phyloP scores from a whole-genome alignment of 1,140 invertebrate species.

The Glomeris maerens region DNA sequence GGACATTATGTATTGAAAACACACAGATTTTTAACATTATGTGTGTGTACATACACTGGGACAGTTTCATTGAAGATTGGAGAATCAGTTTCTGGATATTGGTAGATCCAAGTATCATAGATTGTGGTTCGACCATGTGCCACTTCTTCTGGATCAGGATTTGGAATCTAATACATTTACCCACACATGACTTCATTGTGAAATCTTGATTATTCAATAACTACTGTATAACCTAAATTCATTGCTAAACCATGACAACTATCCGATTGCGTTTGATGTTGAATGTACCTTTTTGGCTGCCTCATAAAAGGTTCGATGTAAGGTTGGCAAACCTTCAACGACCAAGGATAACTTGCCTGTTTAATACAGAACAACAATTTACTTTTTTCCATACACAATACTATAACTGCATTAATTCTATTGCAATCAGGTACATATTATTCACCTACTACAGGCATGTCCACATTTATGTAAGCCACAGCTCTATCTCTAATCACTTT shows the following conservation, averaged over 20 bases:
- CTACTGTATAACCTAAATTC: too few species aligned
- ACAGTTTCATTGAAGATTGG: too few species aligned
- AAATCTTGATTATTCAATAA: too few species aligned
- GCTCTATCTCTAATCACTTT: conserved; percentile 21
- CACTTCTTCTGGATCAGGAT: not conserved
- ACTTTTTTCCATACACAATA: not conserved
- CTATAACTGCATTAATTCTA: not conserved
- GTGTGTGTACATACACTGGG: too few species aligned
- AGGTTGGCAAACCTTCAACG: not conserved
- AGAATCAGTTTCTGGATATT: too few species aligned
- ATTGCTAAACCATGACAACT: not conserved
- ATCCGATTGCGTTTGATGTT: too few species aligned
- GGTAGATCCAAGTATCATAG: conserved; percentile 1
- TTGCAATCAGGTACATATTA: not conserved
- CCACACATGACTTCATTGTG: too few species aligned
- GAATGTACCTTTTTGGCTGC: not conserved
- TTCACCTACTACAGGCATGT: conserved; percentile 19
- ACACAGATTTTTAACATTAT: too few species aligned
- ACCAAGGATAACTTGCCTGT: not conserved
- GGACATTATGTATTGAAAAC: too few species aligned
- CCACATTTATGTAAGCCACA: conserved; percentile 27
- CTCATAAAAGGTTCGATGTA: not conserved
- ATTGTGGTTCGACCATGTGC: not conserved
- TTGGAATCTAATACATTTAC: not conserved
- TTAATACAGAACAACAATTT: not conserved